Percentiles rank a stretch among this genome's conserved stretches.
These are phyloP conservation scores for Corynorhinus townsendii DNA, from an alignment of 2,113 vertebrate genomes.

Conservation along the genomic window DNA sequence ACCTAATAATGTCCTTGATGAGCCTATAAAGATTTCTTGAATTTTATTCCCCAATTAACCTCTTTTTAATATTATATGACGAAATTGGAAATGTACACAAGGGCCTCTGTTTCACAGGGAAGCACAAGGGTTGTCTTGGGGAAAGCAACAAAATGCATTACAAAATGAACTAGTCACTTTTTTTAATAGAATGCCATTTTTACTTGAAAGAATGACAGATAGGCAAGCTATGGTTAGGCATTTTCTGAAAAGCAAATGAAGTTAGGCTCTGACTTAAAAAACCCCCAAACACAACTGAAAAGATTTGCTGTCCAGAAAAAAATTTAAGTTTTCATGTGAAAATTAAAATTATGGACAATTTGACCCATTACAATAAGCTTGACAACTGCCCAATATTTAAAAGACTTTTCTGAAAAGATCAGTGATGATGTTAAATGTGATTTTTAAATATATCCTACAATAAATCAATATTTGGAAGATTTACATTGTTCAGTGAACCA, in stretches of 20 bases:
- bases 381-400: constrained; percentile 26
- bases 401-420: constrained; percentile 38
- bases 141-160: background rate
- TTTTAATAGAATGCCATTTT: constrained; percentile 48
- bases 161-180: constrained; percentile 33
- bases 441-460: constrained; percentile 23
- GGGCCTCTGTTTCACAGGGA: background rate
- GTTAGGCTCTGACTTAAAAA: constrained; percentile 48
- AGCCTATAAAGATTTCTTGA: background rate
- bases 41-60: background rate
- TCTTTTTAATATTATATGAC: constrained; percentile 14
- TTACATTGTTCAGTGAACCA: background rate
- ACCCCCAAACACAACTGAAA: constrained; percentile 29
- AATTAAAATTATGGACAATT: constrained; percentile 47
- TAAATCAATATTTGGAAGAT: constrained; percentile 4
- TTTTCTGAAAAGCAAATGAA: constrained; percentile 58
- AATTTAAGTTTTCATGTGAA: constrained; percentile 53
- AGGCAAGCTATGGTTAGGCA: constrained; percentile 35
- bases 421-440: constrained; percentile 24
- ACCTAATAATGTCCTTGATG: constrained; percentile 10
- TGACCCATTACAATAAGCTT: constrained; percentile 35
- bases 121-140: background rate
- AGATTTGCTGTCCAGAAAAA: constrained; percentile 44
- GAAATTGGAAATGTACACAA: constrained; percentile 23
- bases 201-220: constrained; percentile 55